These are phyloP conservation scores for Eolophus roseicapilla DNA, from an alignment of 2,113 vertebrate species.

Conservation along the genomic window DNA sequence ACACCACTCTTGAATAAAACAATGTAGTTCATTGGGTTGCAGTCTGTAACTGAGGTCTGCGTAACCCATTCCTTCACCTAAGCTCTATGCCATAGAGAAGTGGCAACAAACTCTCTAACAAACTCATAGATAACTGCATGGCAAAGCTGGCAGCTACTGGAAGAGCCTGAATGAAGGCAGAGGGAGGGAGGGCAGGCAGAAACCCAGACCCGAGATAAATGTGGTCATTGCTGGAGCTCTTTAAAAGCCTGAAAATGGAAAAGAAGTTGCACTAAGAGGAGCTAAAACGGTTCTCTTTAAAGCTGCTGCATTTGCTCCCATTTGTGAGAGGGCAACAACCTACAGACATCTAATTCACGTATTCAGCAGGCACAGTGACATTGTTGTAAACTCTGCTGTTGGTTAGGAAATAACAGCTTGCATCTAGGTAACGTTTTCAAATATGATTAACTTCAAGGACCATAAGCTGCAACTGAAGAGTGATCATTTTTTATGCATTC, in stretches of 20 bases:
- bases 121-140: background rate
- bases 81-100: background rate
- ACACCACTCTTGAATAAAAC: background rate
- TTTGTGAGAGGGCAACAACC: background rate
- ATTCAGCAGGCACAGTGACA: background rate
- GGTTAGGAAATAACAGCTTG: background rate
- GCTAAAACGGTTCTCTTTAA: background rate
- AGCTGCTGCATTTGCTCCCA: background rate
- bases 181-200: background rate
- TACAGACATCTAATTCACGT: fast-evolving
- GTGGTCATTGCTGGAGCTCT: background rate
- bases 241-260: background rate
- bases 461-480: background rate
- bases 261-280: background rate
- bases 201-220: background rate
- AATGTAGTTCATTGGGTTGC: background rate
- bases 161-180: background rate
- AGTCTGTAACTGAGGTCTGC: background rate
- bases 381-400: background rate
- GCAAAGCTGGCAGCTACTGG: background rate
- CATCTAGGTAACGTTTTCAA: background rate
- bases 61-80: background rate
- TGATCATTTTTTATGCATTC: background rate
- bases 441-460: background rate
- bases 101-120: background rate